Base-by-base conservation (phyloP, 2,797 vertebrate species). In the Discoglossus pictus region DNA sequence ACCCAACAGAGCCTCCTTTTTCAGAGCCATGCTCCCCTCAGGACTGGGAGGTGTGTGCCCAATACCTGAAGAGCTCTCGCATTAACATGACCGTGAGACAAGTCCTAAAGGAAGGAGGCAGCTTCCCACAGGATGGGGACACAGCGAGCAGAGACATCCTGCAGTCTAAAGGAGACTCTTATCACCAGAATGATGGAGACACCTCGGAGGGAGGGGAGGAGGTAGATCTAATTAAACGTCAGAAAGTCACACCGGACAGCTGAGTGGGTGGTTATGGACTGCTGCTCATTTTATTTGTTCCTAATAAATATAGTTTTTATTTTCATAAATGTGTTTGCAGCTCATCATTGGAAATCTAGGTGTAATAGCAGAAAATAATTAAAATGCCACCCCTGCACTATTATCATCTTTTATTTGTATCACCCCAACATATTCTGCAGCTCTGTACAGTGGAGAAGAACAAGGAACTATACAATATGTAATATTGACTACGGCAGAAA, bases 61-160 rank as follows among this genome's bases (percentile, higher is more conserved):
- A 77, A 60, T 99, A 98, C 78, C 76, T 96, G 73, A 86, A 86
- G 73, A 84, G 80, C 15, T 94, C 94, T 53, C 93, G 96, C 44
- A 85, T 99, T 16, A 98, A 97, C 43, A 84, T 99, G 89, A 98
- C 97, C 1, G 72, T 98, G 63, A 88, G 96, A 35, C 96, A 98
- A 76, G 97, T 98, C 17, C 78, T 98, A 68, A 90, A 83, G 20
- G 71, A 83, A 0, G 93, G 90, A 1, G 91, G 93, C 79, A 82
- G 71, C 35, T 94, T 97, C 73, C 91, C 89, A 18, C 18, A 27
- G 4, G 11, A 73, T 69, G 63, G 68, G 27, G 72, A 72, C 15
- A 2, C 7, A 55, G 6, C 39, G 35, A 17, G 43, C 15, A 53
- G 73, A 58, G 54, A 50, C 8, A 12, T 6, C 6, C 39, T 4